Evolutionary conservation across 2,888 invertebrate genomes (phyloP), one percentile per base, ranked within the genome.

Genomic region (Chloroclystis v-ata): DNA sequence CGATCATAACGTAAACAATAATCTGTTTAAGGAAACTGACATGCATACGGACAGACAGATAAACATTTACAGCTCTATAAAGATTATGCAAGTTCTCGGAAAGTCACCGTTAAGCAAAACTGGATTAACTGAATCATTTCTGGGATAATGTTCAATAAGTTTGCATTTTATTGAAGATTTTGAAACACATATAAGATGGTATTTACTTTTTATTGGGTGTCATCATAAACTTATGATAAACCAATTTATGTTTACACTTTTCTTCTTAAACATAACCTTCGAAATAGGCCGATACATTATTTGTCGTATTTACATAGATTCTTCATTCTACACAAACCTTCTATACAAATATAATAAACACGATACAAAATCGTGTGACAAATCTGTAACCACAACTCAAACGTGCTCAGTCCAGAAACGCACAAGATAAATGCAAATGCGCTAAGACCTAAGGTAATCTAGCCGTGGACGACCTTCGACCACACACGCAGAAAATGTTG

Each of bases 401-500:
- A 33, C 32, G 29, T 30, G 30, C 13, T 13, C 13, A 30, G 12
- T 30, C 30, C 14, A 16, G 4, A 4, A 20, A 20, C 5, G 5
- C 2, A 20, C 20, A 5, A 20, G 20, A 20, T 4, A 20, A 37
- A 41, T 47, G 42, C 48, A 43, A 45, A 43, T 48, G 45, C 43
- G 42, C 47, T 52, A 48, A 45, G 39, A 43, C 42, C 42, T 35
- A 46, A 50, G 46, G 46, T 50, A 29, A 50, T 42, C 35, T 42
- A 26, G 46, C 46, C 42, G 45, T 45, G 33, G 30, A 28, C 30
- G 35, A 46, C 49, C 49, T 50, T 50, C 45, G 13, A 37, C 20
- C 13, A 20, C 44, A 24, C 30, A 30, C 32, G 32, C 14, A 25
- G 28, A 32, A 28, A 38, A 47, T 37, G 43, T 37, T 38, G 1